Conservation (phyloP, 2,888 invertebrate genomes). For the Folsomia candida region DNA sequence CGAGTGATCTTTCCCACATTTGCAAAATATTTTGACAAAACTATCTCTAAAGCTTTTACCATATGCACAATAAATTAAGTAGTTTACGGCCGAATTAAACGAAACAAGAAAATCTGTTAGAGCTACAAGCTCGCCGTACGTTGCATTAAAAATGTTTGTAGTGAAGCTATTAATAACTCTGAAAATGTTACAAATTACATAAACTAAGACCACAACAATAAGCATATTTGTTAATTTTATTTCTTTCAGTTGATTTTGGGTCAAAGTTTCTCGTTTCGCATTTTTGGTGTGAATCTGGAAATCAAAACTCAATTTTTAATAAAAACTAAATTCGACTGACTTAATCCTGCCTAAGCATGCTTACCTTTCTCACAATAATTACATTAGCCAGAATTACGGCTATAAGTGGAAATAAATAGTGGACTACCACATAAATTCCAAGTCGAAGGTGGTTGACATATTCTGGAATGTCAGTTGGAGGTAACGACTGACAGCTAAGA, state of each 20-base stretch:
- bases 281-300: constrained; percentile 2
- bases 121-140: neutral
- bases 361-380: constrained; percentile 1
- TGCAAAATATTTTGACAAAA: neutral
- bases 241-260: neutral
- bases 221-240: constrained; percentile 15
- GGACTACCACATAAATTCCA: neutral
- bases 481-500: neutral
- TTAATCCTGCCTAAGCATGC: neutral
- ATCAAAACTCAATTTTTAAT: neutral
- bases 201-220: neutral
- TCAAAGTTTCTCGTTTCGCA: neutral
- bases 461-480: neutral
- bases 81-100: constrained; percentile 10
- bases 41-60: neutral
- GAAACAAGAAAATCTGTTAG: neutral
- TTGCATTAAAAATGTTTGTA: neutral
- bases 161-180: constrained; percentile 3
- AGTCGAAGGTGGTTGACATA: neutral
- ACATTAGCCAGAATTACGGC: neutral
- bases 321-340: neutral
- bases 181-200: constrained; percentile 4
- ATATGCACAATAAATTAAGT: constrained; percentile 8
- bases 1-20: neutral
- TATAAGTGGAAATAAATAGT: neutral